These are phyloP conservation scores for Acrocephalus kingi DNA, from an alignment of 2,113 vertebrate genomes.

Conservation along the genomic window DNA sequence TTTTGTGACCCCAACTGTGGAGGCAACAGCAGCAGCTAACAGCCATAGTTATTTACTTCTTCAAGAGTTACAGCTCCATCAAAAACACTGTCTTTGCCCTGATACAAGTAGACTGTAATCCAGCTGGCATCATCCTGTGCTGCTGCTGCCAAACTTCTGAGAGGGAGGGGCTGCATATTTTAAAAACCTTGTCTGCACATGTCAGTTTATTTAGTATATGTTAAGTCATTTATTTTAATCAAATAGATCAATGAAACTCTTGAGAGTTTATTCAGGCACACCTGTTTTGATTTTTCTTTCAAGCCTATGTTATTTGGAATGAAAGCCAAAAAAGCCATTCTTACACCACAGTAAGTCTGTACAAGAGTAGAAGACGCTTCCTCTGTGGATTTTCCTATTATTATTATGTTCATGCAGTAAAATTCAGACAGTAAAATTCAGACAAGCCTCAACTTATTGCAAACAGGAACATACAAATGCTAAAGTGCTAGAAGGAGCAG, in stretches of 20 bases:
- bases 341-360: background rate
- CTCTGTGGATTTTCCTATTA: background rate
- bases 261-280: slow-evolving; percentile 36
- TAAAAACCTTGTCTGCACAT: slow-evolving; percentile 28
- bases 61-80: background rate
- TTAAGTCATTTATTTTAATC: slow-evolving; percentile 48
- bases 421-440: slow-evolving; percentile 17
- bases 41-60: background rate
- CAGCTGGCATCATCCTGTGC: slow-evolving; percentile 4
- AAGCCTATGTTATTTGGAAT: background rate
- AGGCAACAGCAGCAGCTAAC: background rate
- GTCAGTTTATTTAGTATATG: slow-evolving; percentile 43
- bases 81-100: slow-evolving; percentile 18
- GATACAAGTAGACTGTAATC: background rate
- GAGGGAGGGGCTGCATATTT: slow-evolving; percentile 27
- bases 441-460: slow-evolving; percentile 32
- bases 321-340: slow-evolving; percentile 20
- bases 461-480: background rate
- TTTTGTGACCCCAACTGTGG: background rate
- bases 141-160: slow-evolving; percentile 25
- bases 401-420: background rate
- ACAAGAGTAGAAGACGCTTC: background rate
- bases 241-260: slow-evolving; percentile 32
- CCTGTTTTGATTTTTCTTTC: slow-evolving; percentile 37
- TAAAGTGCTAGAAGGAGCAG: background rate